Base-by-base conservation (phyloP, 2,113 vertebrate genomes). In the Eolophus roseicapilla region DNA sequence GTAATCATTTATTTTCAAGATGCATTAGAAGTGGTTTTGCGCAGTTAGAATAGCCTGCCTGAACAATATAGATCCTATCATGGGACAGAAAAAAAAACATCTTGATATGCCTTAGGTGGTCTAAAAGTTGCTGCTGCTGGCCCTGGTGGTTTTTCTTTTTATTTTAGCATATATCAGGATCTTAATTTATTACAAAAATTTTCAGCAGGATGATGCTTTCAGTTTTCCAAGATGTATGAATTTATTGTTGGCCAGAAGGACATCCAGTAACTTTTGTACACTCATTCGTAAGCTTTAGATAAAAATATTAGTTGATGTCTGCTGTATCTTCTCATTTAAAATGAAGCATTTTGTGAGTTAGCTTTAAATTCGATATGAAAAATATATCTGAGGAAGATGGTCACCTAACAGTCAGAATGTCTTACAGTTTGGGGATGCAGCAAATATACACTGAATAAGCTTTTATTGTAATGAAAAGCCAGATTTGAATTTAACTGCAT, bases 401-500 rank as follows among this genome's bases (percentile, higher is more conserved):
- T 55, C 0, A 2, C 49, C 55, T 83, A 47, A 71, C 53, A 90
- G 11, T 10, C 24, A 46, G 75, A 93, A 86, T 50, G 21, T 88
- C 33, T 63, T 74, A 52, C 44, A 39, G 13, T 67, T 90, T 82
- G 47, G 55, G 46, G 41, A 70, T 53, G 67, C 39, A 87, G 29
- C 11, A 37, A 91, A 90, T 77, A 79, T 94, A 57, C 24, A 68
- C 23, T 78, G 73, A 89, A 67, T 76, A 69, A 27, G 5, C 6
- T 74, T 95, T 83, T 90, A 87, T 23, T 88, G 52, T 86, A 95
- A 85, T 83, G 70, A 65, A 82, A 65, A 86, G 7, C 19, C 80
- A 85, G 23, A 91, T 82, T 88, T 94, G 21, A 97, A 82, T 90
- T 78, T 76, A 75, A 84, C 95, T 87, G 5, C 17, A 46, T 89